Base-by-base conservation (phyloP, 2,888 invertebrate species). In the Sacculina carcini region DNA sequence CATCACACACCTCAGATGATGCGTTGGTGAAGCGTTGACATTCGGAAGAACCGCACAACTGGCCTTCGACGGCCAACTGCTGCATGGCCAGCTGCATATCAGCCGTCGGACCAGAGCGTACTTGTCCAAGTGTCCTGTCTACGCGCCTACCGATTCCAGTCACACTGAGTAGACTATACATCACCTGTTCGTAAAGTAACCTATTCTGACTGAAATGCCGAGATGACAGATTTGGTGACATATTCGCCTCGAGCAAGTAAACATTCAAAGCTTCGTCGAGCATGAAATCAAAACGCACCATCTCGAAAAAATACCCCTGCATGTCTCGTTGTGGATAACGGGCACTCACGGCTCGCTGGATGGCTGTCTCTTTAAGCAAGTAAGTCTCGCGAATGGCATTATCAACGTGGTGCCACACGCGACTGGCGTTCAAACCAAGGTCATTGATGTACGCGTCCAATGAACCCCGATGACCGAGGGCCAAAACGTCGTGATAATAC, bases 171-270 rank as follows among this genome's bases (percentile, higher is more conserved):
- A 84, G 62, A 65, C 80, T 86, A 64, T 79, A 87, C 12, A 94
- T 61, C 1, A 94, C 82, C 69, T 94, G 90, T 61, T 92, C 86
- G 61, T 94, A 96, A 1, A 96, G 66, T 28, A 85, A 65, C 38
- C 61, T 61, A 65, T 96, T 96, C 0, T 77, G 80, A n/a, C 79
- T 77, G 64, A 79, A 94, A 66, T 94, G 90, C 0, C 79, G 79
- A 0, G 92, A 87, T 1, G 87, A 87, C 53, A 96, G 71, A 69
- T 96, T 96, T 0, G 96, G 96, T 14, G 90, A 90, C 96, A 96
- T 94, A 62, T 96, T 96, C 1, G 87, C 92, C 71, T 96, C 96
- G 74, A 96, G 78, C 6, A 90, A 69, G 61, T 76, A 81, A 0
- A 92, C 82, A 48, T 79, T 79, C 0, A 94, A 64, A 51, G 86